Evolutionary conservation across 2,797 vertebrate species (phyloP), one percentile per base, ranked within the genome.

Genomic region (Ptychadena robeensis): DNA sequence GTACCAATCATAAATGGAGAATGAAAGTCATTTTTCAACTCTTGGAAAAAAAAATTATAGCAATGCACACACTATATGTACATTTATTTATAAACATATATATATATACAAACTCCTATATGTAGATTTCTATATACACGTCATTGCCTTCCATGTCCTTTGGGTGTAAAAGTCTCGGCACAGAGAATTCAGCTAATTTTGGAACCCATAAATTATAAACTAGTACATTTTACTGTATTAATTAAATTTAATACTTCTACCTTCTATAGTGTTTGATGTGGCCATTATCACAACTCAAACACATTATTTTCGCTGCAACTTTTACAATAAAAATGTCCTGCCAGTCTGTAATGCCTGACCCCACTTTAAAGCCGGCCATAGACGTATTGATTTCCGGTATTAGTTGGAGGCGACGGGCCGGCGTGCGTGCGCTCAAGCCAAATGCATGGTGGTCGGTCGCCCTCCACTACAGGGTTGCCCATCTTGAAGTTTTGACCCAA

Each of bases 1-100:
- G 76, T 34, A 34, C 25, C 64, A 78, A 53, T 68, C 65, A 68
- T 79, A 79, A 59, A 79, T 14, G 30, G 59, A 28, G 59, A 61
- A 28, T 25, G 59, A 61, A 61, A 25, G 59, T 11, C 44, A 53
- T 53, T 53, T 53, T 53, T 53, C 44, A 53, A 28, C 59, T 61
- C 10, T 61, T 61, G 59, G 2, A 10, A 28, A 10, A 10, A 28
- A 10, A 22, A 22, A 22, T 53, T 53, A 22, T 53, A 61, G 11
- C n/a, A 28, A 61, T 10, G 10, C 59, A 28, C 59, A 61, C 9
- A 27, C 9, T 5, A 59, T 27, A 61, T 27, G 27, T 3, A 61
- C 14, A 40, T 0, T 32, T 28, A 32, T 48, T n/a, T 6, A 78
- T 68, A 25, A 2, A 68, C 27, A 68, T 8, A 37, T 38, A 68